These are phyloP conservation scores for Pseudomyrmex cubaensis DNA, from an alignment of 1,140 invertebrate species.

Conservation along the genomic window DNA sequence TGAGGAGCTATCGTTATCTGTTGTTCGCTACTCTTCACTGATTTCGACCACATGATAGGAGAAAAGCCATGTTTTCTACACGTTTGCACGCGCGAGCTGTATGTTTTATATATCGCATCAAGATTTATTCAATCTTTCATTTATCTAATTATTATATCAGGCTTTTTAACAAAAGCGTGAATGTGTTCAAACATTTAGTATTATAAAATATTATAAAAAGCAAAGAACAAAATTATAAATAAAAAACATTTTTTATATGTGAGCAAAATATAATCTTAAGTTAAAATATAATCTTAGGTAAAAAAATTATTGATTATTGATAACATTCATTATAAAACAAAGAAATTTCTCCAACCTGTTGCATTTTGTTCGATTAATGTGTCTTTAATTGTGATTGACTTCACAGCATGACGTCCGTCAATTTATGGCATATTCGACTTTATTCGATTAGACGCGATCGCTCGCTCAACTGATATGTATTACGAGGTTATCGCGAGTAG, in stretches of 20 bases:
- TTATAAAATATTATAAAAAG: neutral
- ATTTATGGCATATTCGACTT: constrained; percentile 10
- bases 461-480: constrained; percentile 18
- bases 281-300: too few species aligned
- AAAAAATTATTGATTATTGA: too few species aligned
- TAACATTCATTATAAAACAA: neutral
- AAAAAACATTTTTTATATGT: too few species aligned
- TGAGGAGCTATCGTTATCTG: constrained; percentile 44
- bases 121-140: constrained; percentile 35
- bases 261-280: too few species aligned
- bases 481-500: constrained; percentile 30
- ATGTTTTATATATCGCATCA: constrained; percentile 18
- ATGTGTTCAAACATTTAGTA: neutral
- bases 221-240: too few species aligned
- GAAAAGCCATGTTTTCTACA: constrained; percentile 1
- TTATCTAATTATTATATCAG: neutral
- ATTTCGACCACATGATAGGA: constrained; percentile 25
- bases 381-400: constrained; percentile 48
- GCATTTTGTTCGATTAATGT: neutral
- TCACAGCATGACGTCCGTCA: constrained; percentile 4
- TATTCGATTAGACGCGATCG: constrained; percentile 25
- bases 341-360: neutral
- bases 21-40: constrained; percentile 13
- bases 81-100: neutral
- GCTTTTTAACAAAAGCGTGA: constrained; percentile 11